A percentile compares a stretch with the other conserved stretches of the same genome.
These are phyloP conservation scores for Drosophila melanica DNA, from an alignment of 1,140 invertebrate species.

Conservation along the genomic window DNA sequence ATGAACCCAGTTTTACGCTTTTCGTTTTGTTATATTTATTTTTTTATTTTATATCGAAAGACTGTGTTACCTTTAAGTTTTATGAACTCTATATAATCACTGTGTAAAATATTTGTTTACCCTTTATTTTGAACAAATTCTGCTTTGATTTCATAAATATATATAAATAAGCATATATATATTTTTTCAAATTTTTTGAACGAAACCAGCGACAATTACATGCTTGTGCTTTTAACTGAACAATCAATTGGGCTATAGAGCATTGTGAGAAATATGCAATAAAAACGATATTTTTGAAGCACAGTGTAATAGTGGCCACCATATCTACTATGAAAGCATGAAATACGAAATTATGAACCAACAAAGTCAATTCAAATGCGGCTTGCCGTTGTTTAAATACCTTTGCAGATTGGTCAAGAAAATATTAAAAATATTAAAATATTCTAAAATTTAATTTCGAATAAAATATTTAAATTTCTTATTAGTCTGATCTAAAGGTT, in stretches of 20 bases:
- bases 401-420: conserved; percentile 13
- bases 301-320: conserved; percentile 57
- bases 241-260: conserved; percentile 38
- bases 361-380: conserved; percentile 6
- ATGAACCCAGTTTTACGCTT: conserved; percentile 20
- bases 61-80: not conserved
- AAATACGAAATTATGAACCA: conserved; percentile 22
- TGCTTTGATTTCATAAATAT: conserved; percentile 30
- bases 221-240: conserved; percentile 42
- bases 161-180: conserved; percentile 13
- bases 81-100: conserved; percentile 10
- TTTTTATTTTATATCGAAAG: conserved; percentile 2
- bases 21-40: conserved; percentile 1
- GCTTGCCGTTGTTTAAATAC: conserved; percentile 18
- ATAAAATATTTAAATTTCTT: too few species aligned
- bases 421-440: too few species aligned
- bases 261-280: conserved; percentile 3
- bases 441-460: too few species aligned
- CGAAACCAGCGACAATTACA: conserved; percentile 54
- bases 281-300: conserved; percentile 37
- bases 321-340: conserved; percentile 20
- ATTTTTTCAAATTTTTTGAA: conserved; percentile 19
- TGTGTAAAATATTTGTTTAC: conserved; percentile 27
- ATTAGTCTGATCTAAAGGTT: too few species aligned
- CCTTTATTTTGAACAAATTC: conserved; percentile 6